These are phyloP conservation scores for Zoanthus sansibaricus DNA, from an alignment of 92 coral and sea anemone species.

Conservation along the genomic window DNA sequence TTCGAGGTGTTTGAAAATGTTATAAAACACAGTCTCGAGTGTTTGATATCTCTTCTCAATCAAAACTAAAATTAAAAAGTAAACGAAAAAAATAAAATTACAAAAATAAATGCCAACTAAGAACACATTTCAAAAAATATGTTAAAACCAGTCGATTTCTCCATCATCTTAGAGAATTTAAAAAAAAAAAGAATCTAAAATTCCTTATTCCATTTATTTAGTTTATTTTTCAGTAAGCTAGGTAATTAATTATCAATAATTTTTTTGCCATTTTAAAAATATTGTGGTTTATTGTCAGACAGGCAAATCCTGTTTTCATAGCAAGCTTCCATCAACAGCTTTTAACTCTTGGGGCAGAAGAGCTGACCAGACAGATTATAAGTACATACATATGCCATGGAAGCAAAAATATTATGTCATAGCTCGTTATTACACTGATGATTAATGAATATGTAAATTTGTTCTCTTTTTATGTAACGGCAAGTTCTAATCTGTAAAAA, in stretches of 20 bases:
- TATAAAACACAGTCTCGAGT: too few relatives aligned
- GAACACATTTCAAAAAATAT: too few relatives aligned
- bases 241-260: background rate
- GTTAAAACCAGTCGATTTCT: too few relatives aligned
- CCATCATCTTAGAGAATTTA: too few relatives aligned
- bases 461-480: background rate
- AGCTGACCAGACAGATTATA: background rate
- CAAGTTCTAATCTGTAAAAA: background rate
- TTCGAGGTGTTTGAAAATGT: too few relatives aligned
- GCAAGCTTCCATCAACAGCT: conserved; percentile 25
- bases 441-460: conserved; percentile 20
- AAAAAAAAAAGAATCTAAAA: too few relatives aligned
- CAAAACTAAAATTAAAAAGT: too few relatives aligned
- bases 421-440: conserved; percentile 10
- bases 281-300: background rate
- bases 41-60: too few relatives aligned
- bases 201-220: too few relatives aligned
- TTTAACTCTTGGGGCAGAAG: conserved; percentile 4
- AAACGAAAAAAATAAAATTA: too few relatives aligned
- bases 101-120: too few relatives aligned
- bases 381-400: background rate
- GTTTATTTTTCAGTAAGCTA: too few relatives aligned
- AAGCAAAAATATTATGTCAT: conserved; percentile 1
- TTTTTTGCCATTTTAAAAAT: background rate
- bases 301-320: background rate